A percentile compares a stretch with the other conserved stretches of the same genome.
These are phyloP conservation scores for Mythimna pallens DNA, from an alignment of 2,888 invertebrate species.

Conservation along the genomic window DNA sequence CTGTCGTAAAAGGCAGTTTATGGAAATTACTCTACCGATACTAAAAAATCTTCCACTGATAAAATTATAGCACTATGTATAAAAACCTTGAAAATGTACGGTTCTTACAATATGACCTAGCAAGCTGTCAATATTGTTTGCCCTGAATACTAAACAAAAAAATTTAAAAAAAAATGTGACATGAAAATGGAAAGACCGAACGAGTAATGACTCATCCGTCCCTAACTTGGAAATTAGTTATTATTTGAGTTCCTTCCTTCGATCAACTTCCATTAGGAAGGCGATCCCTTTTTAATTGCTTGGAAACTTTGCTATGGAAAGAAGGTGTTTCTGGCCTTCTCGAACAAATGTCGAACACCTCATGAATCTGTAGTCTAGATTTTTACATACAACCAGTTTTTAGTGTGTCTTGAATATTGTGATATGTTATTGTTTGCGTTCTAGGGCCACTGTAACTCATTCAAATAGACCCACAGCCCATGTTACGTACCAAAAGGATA, in stretches of 20 bases:
- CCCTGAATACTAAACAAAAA: too few species aligned
- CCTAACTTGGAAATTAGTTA: slow-evolving; percentile 41
- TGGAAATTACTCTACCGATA: too few species aligned
- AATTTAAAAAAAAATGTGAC: background rate
- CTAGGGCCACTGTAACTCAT: too few species aligned
- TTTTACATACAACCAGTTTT: background rate
- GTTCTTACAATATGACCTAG: too few species aligned
- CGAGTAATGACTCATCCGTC: slow-evolving; percentile 25
- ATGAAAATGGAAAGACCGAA: slow-evolving; percentile 1
- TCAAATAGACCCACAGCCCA: too few species aligned
- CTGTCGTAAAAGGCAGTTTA: too few species aligned
- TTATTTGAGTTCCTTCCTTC: slow-evolving; percentile 46
- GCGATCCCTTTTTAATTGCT: slow-evolving; percentile 54
- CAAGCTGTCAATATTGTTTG: too few species aligned
- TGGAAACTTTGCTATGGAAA: slow-evolving; percentile 25
- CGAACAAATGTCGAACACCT: background rate
- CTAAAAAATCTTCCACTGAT: too few species aligned
- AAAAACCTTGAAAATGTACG: too few species aligned
- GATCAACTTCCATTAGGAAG: slow-evolving; percentile 47
- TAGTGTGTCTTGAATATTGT: background rate
- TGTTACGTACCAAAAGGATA: too few species aligned
- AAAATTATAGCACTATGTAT: too few species aligned
- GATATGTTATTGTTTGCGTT: too few species aligned
- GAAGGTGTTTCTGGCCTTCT: slow-evolving; percentile 13
- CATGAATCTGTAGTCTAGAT: background rate